Conservation (phyloP, 2,113 vertebrate genomes). For the Craseonycteris thonglongyai region DNA sequence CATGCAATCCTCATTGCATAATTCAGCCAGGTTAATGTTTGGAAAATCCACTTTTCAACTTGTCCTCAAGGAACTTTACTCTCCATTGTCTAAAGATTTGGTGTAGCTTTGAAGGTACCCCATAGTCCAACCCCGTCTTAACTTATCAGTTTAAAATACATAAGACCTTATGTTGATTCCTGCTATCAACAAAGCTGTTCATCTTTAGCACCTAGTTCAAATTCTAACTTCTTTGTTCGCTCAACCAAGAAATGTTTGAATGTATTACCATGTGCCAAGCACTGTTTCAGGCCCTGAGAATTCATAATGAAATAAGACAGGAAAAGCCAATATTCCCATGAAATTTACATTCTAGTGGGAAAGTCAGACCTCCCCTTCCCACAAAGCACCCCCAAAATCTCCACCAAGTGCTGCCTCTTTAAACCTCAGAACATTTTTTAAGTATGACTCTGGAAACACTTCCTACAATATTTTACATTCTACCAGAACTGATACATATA, state of each 20-base stretch:
- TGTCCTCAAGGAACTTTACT: not conserved
- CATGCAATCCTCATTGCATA: not conserved
- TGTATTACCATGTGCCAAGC: not conserved
- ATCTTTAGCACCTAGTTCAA: slow-evolving; percentile 1
- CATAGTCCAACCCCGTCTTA: not conserved
- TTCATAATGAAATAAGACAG: not conserved
- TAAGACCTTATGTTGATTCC: not conserved
- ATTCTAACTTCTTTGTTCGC: not conserved
- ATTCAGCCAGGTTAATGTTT: not conserved
- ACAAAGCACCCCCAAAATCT: not conserved
- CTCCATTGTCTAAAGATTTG: not conserved
- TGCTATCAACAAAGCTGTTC: not conserved
- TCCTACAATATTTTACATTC: not conserved
- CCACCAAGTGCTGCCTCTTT: not conserved
- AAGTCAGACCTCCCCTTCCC: not conserved
- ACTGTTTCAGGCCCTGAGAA: not conserved
- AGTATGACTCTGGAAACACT: not conserved
- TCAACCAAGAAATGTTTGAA: not conserved
- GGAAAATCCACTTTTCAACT: not conserved
- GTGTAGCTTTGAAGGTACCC: not conserved
- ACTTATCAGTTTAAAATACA: not conserved
- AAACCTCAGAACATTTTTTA: not conserved
- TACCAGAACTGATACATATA: not conserved
- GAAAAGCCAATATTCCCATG: not conserved
- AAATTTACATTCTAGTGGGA: not conserved